These are phyloP conservation scores for Serranochromis macrocephalus DNA, from an alignment of 2,113 vertebrate species.

Conservation along the genomic window DNA sequence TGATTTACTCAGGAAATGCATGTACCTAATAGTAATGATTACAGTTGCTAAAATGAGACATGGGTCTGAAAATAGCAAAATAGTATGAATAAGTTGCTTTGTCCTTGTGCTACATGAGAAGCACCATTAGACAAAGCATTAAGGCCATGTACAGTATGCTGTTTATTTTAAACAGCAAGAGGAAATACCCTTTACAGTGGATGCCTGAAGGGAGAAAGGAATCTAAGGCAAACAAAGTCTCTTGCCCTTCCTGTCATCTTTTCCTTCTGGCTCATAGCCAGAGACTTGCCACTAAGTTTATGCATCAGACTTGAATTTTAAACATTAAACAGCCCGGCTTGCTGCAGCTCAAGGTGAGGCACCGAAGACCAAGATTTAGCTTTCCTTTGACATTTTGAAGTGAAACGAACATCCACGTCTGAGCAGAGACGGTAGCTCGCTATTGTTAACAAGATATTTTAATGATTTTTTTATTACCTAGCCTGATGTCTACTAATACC, in stretches of 20 bases:
- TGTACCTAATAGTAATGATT: neutral
- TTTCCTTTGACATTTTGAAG: neutral
- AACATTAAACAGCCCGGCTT: neutral
- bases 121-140: neutral
- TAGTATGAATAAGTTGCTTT: neutral
- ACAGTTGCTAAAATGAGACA: neutral
- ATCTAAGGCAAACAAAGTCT: conserved; percentile 26
- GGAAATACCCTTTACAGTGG: conserved; percentile 14
- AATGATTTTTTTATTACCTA: neutral
- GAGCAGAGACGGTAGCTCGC: neutral
- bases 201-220: conserved; percentile 21
- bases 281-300: neutral
- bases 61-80: neutral
- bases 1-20: conserved; percentile 19
- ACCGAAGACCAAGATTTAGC: neutral
- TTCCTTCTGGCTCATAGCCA: conserved; percentile 8
- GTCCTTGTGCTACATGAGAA: neutral
- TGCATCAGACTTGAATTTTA: neutral
- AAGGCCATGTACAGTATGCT: neutral
- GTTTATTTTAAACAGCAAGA: neutral
- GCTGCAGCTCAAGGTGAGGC: neutral
- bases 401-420: neutral
- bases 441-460: neutral
- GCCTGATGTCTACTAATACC: neutral
- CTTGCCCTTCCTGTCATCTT: conserved; percentile 37